Evolutionary conservation across 2,797 vertebrate genomes (phyloP).

Genomic region (Clarias platycephalus): DNA sequence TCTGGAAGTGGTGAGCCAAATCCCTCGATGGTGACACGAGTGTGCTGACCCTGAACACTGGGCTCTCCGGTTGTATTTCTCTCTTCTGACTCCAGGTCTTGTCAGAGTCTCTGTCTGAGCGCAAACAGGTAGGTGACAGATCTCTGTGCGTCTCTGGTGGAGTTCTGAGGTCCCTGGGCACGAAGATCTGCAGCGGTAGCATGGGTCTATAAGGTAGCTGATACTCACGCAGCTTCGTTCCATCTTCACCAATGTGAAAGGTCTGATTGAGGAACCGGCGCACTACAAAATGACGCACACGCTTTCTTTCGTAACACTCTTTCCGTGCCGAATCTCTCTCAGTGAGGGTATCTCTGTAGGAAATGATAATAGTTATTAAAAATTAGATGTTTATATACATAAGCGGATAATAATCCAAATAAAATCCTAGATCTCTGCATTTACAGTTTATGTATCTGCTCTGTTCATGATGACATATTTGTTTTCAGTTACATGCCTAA

Average conservation of each 20-base stretch:
- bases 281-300: constrained; percentile 55
- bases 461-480: not conserved
- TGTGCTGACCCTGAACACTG: constrained; percentile 52
- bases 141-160: constrained; percentile 33
- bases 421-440: not conserved
- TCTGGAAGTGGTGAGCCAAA: constrained; percentile 14
- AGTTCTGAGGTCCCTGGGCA: constrained; percentile 48
- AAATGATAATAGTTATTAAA: not conserved
- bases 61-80: constrained; percentile 41
- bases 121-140: constrained; percentile 29
- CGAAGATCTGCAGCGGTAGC: constrained; percentile 59
- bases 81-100: constrained; percentile 42
- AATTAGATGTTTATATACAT: not conserved
- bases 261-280: constrained; percentile 55
- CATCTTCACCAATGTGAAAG: constrained; percentile 55
- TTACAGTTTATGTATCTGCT: not conserved
- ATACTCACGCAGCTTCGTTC: constrained; percentile 53
- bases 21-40: constrained; percentile 50
- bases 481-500: not conserved
- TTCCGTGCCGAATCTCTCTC: constrained; percentile 50
- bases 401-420: not conserved
- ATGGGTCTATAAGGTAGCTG: constrained; percentile 52
- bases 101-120: constrained; percentile 38
- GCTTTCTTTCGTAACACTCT: constrained; percentile 57
- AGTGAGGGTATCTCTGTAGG: constrained; percentile 50